Conservation (phyloP, 2,797 vertebrate genomes). For the Lindbergichthys nudifrons region DNA sequence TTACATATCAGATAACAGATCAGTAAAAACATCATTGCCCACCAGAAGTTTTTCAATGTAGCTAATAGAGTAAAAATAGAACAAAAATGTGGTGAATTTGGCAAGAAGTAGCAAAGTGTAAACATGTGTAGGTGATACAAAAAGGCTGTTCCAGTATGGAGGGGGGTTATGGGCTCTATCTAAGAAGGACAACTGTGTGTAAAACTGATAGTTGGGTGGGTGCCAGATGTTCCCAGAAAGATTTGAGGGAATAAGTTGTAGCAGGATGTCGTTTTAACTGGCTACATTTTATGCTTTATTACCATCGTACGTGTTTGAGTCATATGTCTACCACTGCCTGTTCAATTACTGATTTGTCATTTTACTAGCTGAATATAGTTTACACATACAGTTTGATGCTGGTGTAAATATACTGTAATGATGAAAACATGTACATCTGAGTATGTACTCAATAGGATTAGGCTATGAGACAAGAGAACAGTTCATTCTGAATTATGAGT, state of each 20-base stretch:
- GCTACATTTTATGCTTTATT: neutral
- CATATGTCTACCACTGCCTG: neutral
- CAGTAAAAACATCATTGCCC: too few relatives aligned
- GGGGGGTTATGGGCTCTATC: neutral
- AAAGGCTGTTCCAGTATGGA: neutral
- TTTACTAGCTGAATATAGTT: neutral
- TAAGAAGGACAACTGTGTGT: neutral
- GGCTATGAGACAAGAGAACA: neutral
- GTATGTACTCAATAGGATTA: neutral
- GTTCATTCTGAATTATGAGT: conserved; percentile 1
- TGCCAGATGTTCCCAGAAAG: neutral
- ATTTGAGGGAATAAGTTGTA: neutral
- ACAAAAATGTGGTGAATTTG: neutral
- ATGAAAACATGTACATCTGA: neutral
- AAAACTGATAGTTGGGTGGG: neutral
- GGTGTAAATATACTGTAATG: neutral
- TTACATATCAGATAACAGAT: conserved; percentile 24
- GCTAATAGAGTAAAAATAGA: neutral
- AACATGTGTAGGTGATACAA: neutral
- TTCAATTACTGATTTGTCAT: neutral
- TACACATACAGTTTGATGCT: conserved; percentile 2
- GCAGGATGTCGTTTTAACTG: neutral
- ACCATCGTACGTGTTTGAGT: neutral
- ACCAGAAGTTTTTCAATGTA: neutral
- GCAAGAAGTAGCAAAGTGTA: neutral